phyloP scores from a whole-genome alignment of 2,797 vertebrate species.

The Xyrichtys novacula region DNA sequence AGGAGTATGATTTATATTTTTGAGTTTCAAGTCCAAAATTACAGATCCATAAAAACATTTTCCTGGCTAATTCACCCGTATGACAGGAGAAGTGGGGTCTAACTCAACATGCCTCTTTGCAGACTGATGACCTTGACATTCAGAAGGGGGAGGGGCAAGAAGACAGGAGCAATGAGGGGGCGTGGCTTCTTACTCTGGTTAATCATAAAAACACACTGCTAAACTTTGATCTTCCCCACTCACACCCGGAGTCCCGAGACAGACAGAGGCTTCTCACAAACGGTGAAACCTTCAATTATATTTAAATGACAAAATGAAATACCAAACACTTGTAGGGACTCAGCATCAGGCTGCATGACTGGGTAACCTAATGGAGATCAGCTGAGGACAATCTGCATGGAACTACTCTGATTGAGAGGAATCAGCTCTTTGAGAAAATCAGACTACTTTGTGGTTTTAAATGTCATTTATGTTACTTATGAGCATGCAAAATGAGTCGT shows the following conservation, averaged over 20 bases:
- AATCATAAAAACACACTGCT: slow-evolving; percentile 73
- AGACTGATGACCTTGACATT: slow-evolving; percentile 84
- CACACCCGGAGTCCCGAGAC: slow-evolving; percentile 80
- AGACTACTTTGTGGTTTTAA: background rate
- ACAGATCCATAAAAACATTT: background rate
- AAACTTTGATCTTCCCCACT: slow-evolving; percentile 67
- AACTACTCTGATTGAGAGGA: background rate
- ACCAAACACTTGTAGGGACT: background rate
- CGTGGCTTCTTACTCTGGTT: slow-evolving; percentile 47
- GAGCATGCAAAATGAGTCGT: background rate
- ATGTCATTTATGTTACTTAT: background rate
- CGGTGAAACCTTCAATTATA: slow-evolving; percentile 73
- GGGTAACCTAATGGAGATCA: slow-evolving; percentile 7
- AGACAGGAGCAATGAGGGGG: slow-evolving; percentile 63
- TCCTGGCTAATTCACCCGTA: background rate
- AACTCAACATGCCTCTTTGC: slow-evolving; percentile 10
- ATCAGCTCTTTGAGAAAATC: accelerated
- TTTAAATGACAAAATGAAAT: background rate
- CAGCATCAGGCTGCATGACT: slow-evolving; percentile 14
- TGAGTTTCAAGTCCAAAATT: background rate
- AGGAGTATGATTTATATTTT: background rate
- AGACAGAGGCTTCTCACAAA: slow-evolving; percentile 78
- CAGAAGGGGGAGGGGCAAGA: slow-evolving; percentile 64
- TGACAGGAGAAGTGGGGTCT: slow-evolving; percentile 19
- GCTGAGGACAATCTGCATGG: slow-evolving; percentile 15